Evolutionary conservation across 2,888 invertebrate species (phyloP).

Genomic region (Mechanitis mazaeus): DNA sequence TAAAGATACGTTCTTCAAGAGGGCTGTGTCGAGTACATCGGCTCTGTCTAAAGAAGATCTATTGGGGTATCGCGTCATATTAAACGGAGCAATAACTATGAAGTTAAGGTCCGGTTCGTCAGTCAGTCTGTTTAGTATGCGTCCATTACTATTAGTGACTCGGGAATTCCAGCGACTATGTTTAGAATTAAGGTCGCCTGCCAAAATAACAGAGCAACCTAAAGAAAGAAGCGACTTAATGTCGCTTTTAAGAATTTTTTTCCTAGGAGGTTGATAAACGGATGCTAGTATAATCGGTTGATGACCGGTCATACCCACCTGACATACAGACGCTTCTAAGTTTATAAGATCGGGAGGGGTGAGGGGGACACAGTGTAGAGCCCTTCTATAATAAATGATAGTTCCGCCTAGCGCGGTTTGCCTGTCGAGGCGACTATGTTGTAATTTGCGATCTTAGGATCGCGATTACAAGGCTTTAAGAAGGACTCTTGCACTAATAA

Average conservation of each 20-base stretch:
- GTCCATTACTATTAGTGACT: too few species aligned
- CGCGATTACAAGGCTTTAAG: slow-evolving; percentile 7
- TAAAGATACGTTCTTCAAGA: too few species aligned
- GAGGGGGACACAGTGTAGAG: slow-evolving; percentile 14
- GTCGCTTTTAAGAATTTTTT: neutral
- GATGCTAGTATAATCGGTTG: too few species aligned
- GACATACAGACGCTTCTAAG: slow-evolving; percentile 22
- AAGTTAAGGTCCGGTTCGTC: neutral
- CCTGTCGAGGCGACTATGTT: slow-evolving; percentile 7
- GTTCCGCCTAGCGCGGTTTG: slow-evolving; percentile 14
- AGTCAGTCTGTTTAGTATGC: neutral
- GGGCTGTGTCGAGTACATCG: neutral
- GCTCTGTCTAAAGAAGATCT: neutral
- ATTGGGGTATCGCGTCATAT: neutral
- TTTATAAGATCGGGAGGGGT: slow-evolving; percentile 20
- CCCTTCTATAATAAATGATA: slow-evolving; percentile 12
- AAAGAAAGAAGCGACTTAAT: slow-evolving; percentile 9
- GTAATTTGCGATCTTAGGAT: neutral
- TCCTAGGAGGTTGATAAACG: slow-evolving; percentile 1
- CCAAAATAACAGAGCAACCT: slow-evolving; percentile 3
- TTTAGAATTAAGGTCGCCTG: too few species aligned
- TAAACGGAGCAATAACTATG: too few species aligned
- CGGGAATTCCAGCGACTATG: too few species aligned
- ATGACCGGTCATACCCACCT: too few species aligned
- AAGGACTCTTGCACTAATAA: slow-evolving; percentile 10